Base-by-base conservation (phyloP, 1,140 invertebrate genomes). In the Caenorhabditis briggsae region DNA sequence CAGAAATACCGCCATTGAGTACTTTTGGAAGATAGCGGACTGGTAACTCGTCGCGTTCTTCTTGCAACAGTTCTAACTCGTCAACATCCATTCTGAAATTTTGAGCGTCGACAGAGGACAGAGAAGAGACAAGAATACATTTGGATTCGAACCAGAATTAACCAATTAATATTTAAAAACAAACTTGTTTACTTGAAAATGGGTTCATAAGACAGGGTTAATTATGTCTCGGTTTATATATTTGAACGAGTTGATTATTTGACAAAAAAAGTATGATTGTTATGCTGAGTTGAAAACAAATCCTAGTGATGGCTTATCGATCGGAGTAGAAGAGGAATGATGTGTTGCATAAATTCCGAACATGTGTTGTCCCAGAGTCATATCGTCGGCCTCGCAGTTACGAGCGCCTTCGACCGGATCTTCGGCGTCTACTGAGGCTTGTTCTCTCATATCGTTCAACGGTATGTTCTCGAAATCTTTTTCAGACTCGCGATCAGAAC, bases 1-100 rank as follows among this genome's bases (percentile, higher is more conserved):
- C 98, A 11, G 98, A 98, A 89, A 99, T 98, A 78, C 97, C 97
- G 86, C 97, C 84, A 48, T 85, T 85, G n/a, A 85, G 23, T 16
- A 85, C 65, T 58, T 74, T 85, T n/a, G 84, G 84, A 25, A 85
- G 53, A 16, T 48, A 74, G 11, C 65, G 14, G 11, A 85, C 53
- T 23, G 53, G 33, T 20, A 23, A 23, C 43, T 78, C 84, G 41
- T 70, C 65, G 2, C 46, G 25, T 41, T 64, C 61, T 41, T 70
- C 61, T 43, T 74, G 46, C n/a, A 53, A n/a, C 3, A 70, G 48
- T 50, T 74, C 84, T 16, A 85, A 48, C 18, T 85, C 84, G 50
- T 85, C 84, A 50, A 85, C 64, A 53, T 85, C 84, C 84, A 85
- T 85, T 18, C 59, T 61, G 59, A 33, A 25, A 20, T 53, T 53